Evolutionary conservation across 1,140 invertebrate genomes (phyloP).

Genomic region (Druon quercuslanigerum): DNA sequence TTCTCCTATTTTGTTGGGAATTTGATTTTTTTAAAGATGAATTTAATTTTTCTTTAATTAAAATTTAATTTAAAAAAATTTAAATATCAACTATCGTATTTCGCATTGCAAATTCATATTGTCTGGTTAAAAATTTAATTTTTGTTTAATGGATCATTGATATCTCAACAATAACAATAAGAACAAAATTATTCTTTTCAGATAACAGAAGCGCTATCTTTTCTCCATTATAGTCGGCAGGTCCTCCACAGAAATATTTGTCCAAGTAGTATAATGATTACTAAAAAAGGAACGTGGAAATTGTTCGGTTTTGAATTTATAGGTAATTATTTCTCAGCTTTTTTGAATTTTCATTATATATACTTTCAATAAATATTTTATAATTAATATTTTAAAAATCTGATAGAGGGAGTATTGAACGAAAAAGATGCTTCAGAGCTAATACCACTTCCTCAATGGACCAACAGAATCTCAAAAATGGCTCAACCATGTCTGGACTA

Average conservation of each 20-base stretch:
- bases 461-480: slow-evolving; percentile 91
- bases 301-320: slow-evolving; percentile 95
- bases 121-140: no score
- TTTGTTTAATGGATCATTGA: no score
- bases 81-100: no score
- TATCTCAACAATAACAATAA: no score
- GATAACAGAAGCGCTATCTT: slow-evolving; percentile 95
- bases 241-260: slow-evolving; percentile 95
- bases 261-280: slow-evolving; percentile 94
- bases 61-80: no score
- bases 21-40: no score
- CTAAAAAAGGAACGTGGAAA: slow-evolving; percentile 97
- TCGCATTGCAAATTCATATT: no score
- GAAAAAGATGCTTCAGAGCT: slow-evolving; percentile 83
- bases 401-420: slow-evolving; percentile 76
- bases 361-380: no score
- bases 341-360: background rate
- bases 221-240: slow-evolving; percentile 90
- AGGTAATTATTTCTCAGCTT: slow-evolving; percentile 77
- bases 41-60: no score
- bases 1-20: no score
- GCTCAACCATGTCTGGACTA: slow-evolving; percentile 95
- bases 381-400: no score
- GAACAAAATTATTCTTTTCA: slow-evolving; percentile 75
- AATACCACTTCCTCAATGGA: slow-evolving; percentile 88